Base-by-base conservation (phyloP, 2,113 vertebrate species). In the Piliocolobus tephrosceles region DNA sequence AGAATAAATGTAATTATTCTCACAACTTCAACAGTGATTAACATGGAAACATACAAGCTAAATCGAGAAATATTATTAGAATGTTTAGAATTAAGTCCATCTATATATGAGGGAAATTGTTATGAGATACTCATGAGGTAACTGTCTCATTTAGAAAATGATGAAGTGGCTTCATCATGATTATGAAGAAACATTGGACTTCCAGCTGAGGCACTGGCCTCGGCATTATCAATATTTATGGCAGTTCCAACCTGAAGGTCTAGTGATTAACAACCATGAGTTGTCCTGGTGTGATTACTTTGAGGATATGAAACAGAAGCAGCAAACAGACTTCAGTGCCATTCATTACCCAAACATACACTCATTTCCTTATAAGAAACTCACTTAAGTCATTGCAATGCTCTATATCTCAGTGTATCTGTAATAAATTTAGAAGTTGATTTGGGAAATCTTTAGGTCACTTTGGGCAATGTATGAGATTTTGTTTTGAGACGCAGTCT, bases 91-190 rank as follows among this genome's bases (percentile, higher is more conserved):
- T 45, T 40, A 55, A 14, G 52, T 25, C 11, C 13, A 25, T 66
- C 0, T 3, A 10, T 20, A 18, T 8, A 12, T 55, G 32, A 73
- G 2, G 18, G 7, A 18, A 16, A 73, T 23, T 25, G 2, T 52
- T 6, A 25, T 8, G 25, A 57, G 47, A 18, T 17, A 40, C 38
- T 40, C 8, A 1, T 10, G 50, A 66, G 35, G 32, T 35, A 38
- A 50, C 30, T 30, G 13, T 0, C 10, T 73, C 55, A 13, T 27
- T 47, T 61, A 79, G 79, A 61, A 79, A 32, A 27, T 12, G 22
- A 35, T 1, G 2, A 75, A 23, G 5, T 6, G 2, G 57, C 35
- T 3, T 52, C 25, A 30, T 30, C 11, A 40, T 27, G 8, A 70
- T 2, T 16, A 14, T 35, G 45, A 79, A 58, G 38, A n/a, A 90